These are phyloP conservation scores for Eira barbara DNA, from an alignment of 2,113 vertebrate genomes.

Conservation along the genomic window DNA sequence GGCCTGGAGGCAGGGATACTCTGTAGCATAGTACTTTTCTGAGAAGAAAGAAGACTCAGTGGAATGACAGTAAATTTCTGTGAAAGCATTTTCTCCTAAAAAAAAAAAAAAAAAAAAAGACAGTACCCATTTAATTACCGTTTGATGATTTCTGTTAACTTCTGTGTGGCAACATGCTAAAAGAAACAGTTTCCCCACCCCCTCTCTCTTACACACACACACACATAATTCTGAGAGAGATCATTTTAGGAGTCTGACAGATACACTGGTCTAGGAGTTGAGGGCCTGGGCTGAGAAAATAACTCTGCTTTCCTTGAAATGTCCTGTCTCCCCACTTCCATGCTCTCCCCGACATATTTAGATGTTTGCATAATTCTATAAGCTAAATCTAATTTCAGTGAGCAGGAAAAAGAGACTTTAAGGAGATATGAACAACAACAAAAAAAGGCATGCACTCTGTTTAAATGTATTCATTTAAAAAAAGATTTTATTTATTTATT, in stretches of 20 bases:
- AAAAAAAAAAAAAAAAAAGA: background rate
- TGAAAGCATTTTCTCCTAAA: conserved; percentile 6
- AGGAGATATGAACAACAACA: background rate
- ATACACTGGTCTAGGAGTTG: background rate
- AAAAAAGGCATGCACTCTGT: background rate
- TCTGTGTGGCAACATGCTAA: background rate
- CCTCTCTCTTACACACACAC: background rate
- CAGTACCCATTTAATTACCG: background rate
- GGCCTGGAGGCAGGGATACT: conserved; percentile 55
- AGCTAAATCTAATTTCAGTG: background rate
- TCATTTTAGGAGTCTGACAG: background rate
- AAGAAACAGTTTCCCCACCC: background rate
- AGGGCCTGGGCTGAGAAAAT: background rate
- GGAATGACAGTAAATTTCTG: conserved; percentile 41
- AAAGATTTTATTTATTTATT: too few relatives aligned
- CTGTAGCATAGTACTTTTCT: conserved; percentile 32
- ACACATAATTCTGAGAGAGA: background rate
- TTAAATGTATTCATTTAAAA: too few relatives aligned
- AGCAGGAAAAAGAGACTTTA: background rate
- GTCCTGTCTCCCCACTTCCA: background rate
- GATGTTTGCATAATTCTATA: background rate
- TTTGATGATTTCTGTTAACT: conserved; percentile 20
- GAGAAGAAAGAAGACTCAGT: conserved; percentile 45
- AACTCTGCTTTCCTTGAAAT: background rate
- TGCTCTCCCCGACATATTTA: background rate